A percentile compares a stretch with the other conserved stretches of the same genome.
These are phyloP conservation scores for Lysiphlebus fabarum DNA, from an alignment of 1,140 invertebrate species.

Conservation along the genomic window DNA sequence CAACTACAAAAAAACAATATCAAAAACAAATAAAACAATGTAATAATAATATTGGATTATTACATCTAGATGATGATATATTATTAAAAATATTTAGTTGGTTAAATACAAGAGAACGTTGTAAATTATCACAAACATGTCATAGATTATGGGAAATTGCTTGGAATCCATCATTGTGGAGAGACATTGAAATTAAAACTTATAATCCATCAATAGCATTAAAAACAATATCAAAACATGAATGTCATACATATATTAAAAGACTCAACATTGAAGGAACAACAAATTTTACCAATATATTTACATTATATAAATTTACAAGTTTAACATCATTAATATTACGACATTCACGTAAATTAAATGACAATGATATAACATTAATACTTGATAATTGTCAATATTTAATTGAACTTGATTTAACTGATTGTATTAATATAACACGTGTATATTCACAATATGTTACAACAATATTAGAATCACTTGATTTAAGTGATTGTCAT, in stretches of 20 bases:
- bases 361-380: constrained; percentile 35
- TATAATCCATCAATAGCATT: constrained; percentile 58
- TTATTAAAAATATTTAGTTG: constrained; percentile 67
- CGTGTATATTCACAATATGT: constrained; percentile 62
- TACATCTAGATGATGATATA: constrained; percentile 56
- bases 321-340: constrained; percentile 41
- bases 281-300: constrained; percentile 71
- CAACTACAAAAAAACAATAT: constrained; percentile 31
- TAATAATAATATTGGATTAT: constrained; percentile 20
- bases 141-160: constrained; percentile 76
- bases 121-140: constrained; percentile 76
- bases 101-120: constrained; percentile 75
- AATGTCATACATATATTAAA: constrained; percentile 55
- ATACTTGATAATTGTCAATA: constrained; percentile 42
- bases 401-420: constrained; percentile 61
- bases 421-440: constrained; percentile 67
- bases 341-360: constrained; percentile 38
- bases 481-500: constrained; percentile 84
- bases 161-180: constrained; percentile 79
- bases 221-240: constrained; percentile 59
- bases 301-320: constrained; percentile 52
- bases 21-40: constrained; percentile 27
- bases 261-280: constrained; percentile 71
- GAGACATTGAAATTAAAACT: constrained; percentile 63
- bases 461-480: constrained; percentile 64